Base-by-base conservation (phyloP, 2,888 invertebrate species). In the Baccha elongata region DNA sequence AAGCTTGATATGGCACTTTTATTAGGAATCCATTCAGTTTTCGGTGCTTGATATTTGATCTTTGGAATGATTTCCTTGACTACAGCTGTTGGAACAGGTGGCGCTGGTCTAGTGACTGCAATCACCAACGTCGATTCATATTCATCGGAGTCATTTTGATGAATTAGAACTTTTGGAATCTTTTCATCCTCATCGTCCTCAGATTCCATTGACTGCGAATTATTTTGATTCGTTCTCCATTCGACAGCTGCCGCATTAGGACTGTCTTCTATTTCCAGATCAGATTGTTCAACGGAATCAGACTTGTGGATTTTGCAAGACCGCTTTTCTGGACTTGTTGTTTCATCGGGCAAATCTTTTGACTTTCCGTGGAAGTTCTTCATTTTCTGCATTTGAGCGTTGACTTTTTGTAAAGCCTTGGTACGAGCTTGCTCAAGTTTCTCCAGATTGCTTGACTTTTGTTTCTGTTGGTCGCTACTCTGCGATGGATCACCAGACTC, bases 51-150 rank as follows among this genome's bases (percentile, higher is more conserved):
- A 17, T 75, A 81, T 21, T 71, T 73, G 50, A 19, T 6, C 35
- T 50, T 80, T 17, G 72, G 75, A 32, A 37, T 21, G 85, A 86
- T 55, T 73, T 86, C 17, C 83, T 84, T 62, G 48, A 72, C 71
- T 72, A 73, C 11, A 35, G 67, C 1, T 35, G 52, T 44, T 32
- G 86, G 67, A 37, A 75, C 17, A 17, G 86, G 73, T 3, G 87
- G 85, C 0, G 87, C 86, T 26, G 88, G 88, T 2, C 89, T 84
- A 4, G 88, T 87, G 10, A 89, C 88, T 2, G 89, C 88, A 76
- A 89, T 87, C 13, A 89, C 88, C 53, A 90, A 48, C 5, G 90
- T 90, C 1, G 89, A 89, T 62, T 90, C 89, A 76, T 86, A 89
- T 32, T 87, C 84, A 71, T 89, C 88, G 0, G 88, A 87, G 65